phyloP scores from a whole-genome alignment of 2,888 invertebrate genomes.

The Orthonevra nobilis region DNA sequence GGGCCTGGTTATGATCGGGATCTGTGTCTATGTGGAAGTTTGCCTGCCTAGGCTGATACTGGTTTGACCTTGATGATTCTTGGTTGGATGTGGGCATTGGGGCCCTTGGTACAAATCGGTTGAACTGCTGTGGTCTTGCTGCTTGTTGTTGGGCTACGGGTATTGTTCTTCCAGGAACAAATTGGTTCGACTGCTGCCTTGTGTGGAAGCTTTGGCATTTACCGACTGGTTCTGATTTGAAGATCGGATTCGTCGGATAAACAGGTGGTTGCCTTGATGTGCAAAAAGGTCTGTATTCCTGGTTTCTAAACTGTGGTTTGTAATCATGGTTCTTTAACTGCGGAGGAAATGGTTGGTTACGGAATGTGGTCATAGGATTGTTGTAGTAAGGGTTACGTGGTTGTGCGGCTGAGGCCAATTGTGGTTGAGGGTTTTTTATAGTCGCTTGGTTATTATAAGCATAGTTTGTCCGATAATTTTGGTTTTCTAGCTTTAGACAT shows the following conservation, averaged over 20 bases:
- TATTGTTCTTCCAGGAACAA: background rate
- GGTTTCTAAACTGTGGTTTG: conserved; percentile 3
- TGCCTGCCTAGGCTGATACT: too few relatives aligned
- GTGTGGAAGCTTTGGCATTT: conserved; percentile 5
- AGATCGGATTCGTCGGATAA: background rate
- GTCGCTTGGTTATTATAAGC: background rate
- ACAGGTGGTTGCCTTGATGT: background rate
- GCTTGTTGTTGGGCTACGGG: background rate
- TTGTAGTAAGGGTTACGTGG: background rate
- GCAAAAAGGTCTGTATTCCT: background rate
- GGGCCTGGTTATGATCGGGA: background rate
- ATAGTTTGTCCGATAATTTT: too few relatives aligned
- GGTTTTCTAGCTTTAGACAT: conserved; percentile 12
- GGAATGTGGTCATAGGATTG: background rate
- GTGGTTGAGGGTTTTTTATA: background rate
- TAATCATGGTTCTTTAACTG: too few relatives aligned
- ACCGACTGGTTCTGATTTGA: conserved; percentile 2
- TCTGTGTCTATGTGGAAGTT: conserved; percentile 3
- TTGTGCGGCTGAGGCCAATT: background rate
- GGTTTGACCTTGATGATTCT: too few relatives aligned
- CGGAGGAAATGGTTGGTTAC: background rate
- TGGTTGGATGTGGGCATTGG: background rate
- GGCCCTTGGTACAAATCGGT: conserved; percentile 2
- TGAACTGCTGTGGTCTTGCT: background rate
- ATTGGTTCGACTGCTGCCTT: background rate